These are phyloP conservation scores for Hesperia comma DNA, from an alignment of 2,888 invertebrate species.

Conservation along the genomic window DNA sequence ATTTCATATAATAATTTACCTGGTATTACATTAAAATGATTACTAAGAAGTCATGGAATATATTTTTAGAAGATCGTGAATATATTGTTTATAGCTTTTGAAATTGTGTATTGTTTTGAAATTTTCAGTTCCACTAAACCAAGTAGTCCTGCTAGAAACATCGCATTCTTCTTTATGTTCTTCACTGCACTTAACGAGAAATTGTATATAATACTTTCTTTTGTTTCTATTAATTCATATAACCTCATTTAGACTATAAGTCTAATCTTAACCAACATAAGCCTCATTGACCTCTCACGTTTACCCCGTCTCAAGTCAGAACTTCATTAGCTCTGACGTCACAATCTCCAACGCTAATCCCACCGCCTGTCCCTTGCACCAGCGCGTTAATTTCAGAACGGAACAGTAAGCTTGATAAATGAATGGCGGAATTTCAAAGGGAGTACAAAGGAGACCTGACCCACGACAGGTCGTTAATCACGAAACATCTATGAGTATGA, in stretches of 20 bases:
- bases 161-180: no score
- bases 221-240: no score
- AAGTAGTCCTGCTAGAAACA: no score
- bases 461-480: constrained; percentile 75
- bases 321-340: constrained; percentile 22
- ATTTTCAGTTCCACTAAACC: no score
- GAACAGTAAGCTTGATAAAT: constrained; percentile 82
- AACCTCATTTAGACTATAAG: background rate
- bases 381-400: constrained; percentile 71
- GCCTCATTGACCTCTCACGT: constrained; percentile 5
- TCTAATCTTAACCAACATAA: background rate
- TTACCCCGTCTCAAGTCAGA: constrained; percentile 16
- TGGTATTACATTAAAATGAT: background rate
- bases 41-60: background rate
- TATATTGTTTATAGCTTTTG: no score
- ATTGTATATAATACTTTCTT: no score
- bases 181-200: no score
- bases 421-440: constrained; percentile 77
- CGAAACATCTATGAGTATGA: constrained; percentile 65
- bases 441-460: constrained; percentile 75
- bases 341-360: constrained; percentile 39
- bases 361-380: constrained; percentile 57
- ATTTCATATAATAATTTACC: background rate
- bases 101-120: no score
- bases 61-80: no score